Conservation (phyloP, 2,888 invertebrate genomes). For the Ceramica pisi region DNA sequence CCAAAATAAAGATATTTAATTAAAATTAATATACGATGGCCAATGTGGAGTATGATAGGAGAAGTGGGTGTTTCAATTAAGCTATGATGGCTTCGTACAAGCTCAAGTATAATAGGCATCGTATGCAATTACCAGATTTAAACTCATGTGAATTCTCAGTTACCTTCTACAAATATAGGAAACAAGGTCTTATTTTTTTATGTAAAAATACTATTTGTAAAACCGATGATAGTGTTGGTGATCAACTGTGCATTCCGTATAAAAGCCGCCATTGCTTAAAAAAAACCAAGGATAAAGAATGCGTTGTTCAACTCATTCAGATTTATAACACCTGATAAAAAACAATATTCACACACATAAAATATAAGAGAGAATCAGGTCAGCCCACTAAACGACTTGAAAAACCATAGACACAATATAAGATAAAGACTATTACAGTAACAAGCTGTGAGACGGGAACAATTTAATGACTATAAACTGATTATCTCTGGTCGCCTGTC, state of each 20-base stretch:
- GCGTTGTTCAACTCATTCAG: constrained; percentile 6
- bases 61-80: constrained; percentile 22
- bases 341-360: constrained; percentile 25
- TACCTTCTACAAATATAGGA: not conserved
- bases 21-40: too few relatives aligned
- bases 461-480: constrained; percentile 69
- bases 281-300: not conserved
- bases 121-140: not conserved
- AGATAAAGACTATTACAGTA: constrained; percentile 67
- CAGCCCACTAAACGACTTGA: constrained; percentile 50
- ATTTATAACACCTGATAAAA: constrained; percentile 26
- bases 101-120: not conserved
- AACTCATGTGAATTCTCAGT: not conserved
- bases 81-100: not conserved
- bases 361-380: constrained; percentile 54
- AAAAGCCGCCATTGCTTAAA: not conserved
- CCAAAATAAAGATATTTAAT: too few relatives aligned
- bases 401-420: constrained; percentile 65
- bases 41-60: not conserved
- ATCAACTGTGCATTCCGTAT: not conserved
- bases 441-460: constrained; percentile 56
- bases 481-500: constrained; percentile 59
- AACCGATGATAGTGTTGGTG: not conserved
- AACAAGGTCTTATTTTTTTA: too few relatives aligned
- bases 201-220: not conserved